Evolutionary conservation across 2,888 invertebrate genomes (phyloP), one percentile per base, ranked within the genome.

Genomic region (Epinotia bilunana): DNA sequence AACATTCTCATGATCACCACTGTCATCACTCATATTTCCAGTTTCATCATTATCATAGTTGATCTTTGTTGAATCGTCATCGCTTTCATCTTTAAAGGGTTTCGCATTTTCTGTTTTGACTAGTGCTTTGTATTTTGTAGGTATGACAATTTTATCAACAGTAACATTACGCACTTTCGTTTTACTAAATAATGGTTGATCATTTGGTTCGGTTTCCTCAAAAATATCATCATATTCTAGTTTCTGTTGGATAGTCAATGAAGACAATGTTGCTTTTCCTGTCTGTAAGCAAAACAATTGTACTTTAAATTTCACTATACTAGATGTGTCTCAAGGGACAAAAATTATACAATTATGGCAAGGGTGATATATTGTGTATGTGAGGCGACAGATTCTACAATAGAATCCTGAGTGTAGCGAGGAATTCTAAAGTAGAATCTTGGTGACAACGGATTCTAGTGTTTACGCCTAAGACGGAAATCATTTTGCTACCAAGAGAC

Each of bases 41-140:
- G 16, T 6, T 53, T 53, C n/a, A 33, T n/a, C n/a, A 9, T 53
- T 20, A 58, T 58, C 20, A 58, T 23, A 49, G 13, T 49, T 4
- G 4, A 49, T 5, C 6, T n/a, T 61, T 61, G 28, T n/a, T 11
- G n/a, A 4, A 39, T n/a, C 9, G 20, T 43, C 39, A 18, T 63
- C 13, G 13, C 43, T 13, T 13, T 18, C 20, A 13, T 43, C 43
- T 63, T 63, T 43, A 13, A 20, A 5, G 43, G 0, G 20, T 46
- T 43, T 63, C 9, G 7, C 18, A 20, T 13, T 18, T 43, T 12
- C 18, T 0, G 39, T 43, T n/a, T n/a, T n/a, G 6, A 6, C 43
- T 12, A 20, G n/a, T 18, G 43, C n/a, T 61, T 63, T 63, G 63
- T 63, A 63, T 20, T 63, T 63, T 43, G 63, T 43, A 20, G 63